phyloP scores from a whole-genome alignment of 2,797 vertebrate species.

The Sebastes nivosus region DNA sequence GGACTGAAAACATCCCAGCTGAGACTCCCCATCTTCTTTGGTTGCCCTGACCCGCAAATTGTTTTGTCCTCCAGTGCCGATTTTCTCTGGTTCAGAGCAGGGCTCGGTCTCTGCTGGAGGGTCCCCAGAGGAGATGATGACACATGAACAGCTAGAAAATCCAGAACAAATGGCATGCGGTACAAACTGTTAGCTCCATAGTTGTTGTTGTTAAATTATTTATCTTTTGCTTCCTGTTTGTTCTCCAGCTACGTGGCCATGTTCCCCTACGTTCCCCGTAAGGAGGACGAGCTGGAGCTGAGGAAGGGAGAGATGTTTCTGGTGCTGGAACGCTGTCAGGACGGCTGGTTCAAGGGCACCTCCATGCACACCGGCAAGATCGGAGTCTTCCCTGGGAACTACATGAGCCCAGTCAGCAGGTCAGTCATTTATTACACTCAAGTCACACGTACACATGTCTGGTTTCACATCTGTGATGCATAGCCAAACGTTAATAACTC shows the following conservation, averaged over 20 bases:
- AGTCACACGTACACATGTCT: neutral
- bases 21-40: conserved; percentile 13
- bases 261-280: conserved; percentile 95
- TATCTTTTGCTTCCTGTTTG: conserved; percentile 8
- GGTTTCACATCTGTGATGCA: neutral
- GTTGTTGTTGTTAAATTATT: neutral
- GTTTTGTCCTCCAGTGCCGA: conserved; percentile 10
- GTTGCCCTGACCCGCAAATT: conserved; percentile 46
- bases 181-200: neutral
- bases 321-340: conserved; percentile 97
- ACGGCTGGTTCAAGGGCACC: conserved; percentile 99
- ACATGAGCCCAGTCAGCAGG: conserved; percentile 97
- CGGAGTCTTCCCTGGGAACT: conserved; percentile 98
- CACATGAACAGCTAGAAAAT: conserved; percentile 43
- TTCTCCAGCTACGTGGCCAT: conserved; percentile 91
- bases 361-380: conserved; percentile 99
- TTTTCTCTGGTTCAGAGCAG: conserved; percentile 35
- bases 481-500: neutral
- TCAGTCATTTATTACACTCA: conserved; percentile 53
- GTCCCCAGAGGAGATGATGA: conserved; percentile 49
- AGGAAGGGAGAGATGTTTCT: conserved; percentile 98
- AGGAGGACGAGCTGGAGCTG: conserved; percentile 98
- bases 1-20: conserved; percentile 55
- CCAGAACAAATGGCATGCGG: conserved; percentile 30
- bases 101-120: conserved; percentile 33